These are phyloP conservation scores for Phocoena phocoena DNA, from an alignment of 2,113 vertebrate genomes.

Conservation along the genomic window DNA sequence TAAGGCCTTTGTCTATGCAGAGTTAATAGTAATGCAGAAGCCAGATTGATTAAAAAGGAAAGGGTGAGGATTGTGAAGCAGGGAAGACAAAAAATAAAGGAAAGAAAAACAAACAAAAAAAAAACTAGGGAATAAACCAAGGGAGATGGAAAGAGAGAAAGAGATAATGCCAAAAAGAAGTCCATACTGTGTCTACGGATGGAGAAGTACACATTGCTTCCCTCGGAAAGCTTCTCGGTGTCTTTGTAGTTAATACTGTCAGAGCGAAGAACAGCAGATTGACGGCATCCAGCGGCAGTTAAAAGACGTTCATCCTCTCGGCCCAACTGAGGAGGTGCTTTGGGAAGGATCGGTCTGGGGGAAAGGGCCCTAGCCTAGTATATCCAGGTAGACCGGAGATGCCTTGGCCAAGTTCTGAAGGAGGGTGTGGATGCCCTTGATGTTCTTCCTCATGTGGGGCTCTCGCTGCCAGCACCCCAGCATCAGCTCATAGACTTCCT, in stretches of 20 bases:
- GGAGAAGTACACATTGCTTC: conserved; percentile 86
- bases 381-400: conserved; percentile 98
- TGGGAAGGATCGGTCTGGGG: conserved; percentile 60
- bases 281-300: conserved; percentile 86
- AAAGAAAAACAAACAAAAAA: conserved; percentile 43
- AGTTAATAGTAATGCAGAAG: conserved; percentile 91
- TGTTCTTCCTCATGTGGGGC: conserved; percentile 98
- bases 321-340: conserved; percentile 77
- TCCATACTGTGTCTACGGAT: conserved; percentile 85
- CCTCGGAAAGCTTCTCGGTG: conserved; percentile 86
- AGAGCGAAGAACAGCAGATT: conserved; percentile 85
- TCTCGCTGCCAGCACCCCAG: conserved; percentile 99
- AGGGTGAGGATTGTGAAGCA: conserved; percentile 75
- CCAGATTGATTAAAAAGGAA: conserved; percentile 86
- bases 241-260: conserved; percentile 86
- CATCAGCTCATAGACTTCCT: conserved; percentile 99
- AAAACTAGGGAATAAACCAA: conserved; percentile 75
- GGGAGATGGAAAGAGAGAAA: conserved; percentile 80
- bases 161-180: conserved; percentile 83
- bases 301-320: conserved; percentile 81
- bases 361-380: conserved; percentile 91
- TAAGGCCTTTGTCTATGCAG: conserved; percentile 96
- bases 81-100: conserved; percentile 56
- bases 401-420: conserved; percentile 98
- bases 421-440: conserved; percentile 96